Base-by-base conservation (phyloP, 2,113 vertebrate species). In the Propithecus coquereli region DNA sequence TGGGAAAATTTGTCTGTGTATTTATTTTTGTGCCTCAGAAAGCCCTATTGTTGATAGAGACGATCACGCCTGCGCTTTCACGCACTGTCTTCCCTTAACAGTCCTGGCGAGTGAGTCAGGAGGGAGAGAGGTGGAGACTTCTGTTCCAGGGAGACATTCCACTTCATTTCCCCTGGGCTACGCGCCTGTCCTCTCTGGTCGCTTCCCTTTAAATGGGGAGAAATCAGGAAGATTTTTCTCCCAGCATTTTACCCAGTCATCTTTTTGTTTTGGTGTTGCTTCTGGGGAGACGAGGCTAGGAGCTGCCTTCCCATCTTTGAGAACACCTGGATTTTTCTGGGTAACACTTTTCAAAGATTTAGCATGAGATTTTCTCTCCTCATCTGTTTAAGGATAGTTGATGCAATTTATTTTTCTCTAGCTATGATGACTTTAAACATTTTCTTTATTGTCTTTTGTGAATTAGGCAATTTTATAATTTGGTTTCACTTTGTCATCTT, bases 391-490 rank as follows among this genome's bases (percentile, higher is more conserved):
- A 90, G n/a, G 22, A 71, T 13, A 87, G 37, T 47, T 40, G 77
- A 52, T 82, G 10, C 2, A 32, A n/a, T 74, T 70, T 52, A 9
- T 66, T 84, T 90, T 87, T 34, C 63, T 71, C 63, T 70, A 74
- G 6, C 73, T 50, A 4, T 18, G 63, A 4, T 18, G 63, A 10
- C 80, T 87, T 92, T 45, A 40, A 37, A 50, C 52, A 45, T 54
- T 91, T 85, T 87, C 79, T 94, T 32, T 17, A 8, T 2, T 89
- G 47, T 17, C 45, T 63, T 94, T 85, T 90, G 59, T 63, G 43
- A 91, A 81, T 40, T 23, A 54, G 91, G 50, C 54, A 68, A 52
- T 88, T 94, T 87, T 27, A 66, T 76, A 57, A 92, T 92, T 96
- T 73, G 85, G 9, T 43, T 95, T 30, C 8, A 32, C 11, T 52